phyloP scores from a whole-genome alignment of 2,888 invertebrate species.

The Tigriopus californicus region DNA sequence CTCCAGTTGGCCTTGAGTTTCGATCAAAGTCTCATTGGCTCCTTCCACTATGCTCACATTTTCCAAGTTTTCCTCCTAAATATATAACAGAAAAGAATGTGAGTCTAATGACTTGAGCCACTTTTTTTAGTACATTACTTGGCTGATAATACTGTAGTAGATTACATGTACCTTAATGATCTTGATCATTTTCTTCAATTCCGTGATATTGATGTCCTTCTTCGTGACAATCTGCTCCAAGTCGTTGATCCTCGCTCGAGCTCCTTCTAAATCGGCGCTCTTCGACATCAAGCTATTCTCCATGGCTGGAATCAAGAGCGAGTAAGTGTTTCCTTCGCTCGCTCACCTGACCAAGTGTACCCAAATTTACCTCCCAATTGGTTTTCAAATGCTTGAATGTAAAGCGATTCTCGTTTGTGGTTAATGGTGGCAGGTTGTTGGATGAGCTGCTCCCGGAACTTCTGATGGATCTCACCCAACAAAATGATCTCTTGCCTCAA shows the following conservation, averaged over 20 bases:
- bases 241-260: background rate
- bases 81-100: background rate
- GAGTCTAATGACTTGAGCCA: background rate
- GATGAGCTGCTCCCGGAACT: background rate
- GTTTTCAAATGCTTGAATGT: background rate
- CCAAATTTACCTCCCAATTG: background rate
- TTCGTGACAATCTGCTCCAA: background rate
- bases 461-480: background rate
- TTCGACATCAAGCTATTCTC: background rate
- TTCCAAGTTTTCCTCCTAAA: conserved; percentile 11
- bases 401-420: background rate
- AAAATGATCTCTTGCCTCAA: background rate
- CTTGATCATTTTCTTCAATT: conserved; percentile 1
- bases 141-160: background rate
- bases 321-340: too few relatives aligned
- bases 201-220: background rate
- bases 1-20: background rate
- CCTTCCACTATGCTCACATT: background rate
- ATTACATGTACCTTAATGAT: background rate
- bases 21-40: conserved; percentile 3
- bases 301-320: conserved; percentile 6
- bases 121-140: background rate
- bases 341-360: too few relatives aligned
- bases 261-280: background rate
- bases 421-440: background rate